Percentiles rank a stretch among this genome's conserved stretches.
phyloP scores from a whole-genome alignment of 1,140 invertebrate species.

The Latrodectus geometricus region DNA sequence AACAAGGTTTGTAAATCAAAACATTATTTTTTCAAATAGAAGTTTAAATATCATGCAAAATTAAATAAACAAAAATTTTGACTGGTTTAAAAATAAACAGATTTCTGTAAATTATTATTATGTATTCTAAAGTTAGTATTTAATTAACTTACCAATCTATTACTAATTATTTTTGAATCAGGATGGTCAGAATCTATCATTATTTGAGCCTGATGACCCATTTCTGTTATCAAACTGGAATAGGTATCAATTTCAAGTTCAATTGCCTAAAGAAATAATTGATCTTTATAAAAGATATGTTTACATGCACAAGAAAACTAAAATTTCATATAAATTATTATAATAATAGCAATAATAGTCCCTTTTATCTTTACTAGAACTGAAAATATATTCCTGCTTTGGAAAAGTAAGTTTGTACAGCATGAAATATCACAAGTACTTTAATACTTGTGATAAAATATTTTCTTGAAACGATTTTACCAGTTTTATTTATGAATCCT shows the following conservation, averaged over 20 bases:
- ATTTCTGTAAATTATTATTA: too few relatives aligned
- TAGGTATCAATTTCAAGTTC: constrained; percentile 95
- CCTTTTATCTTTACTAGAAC: too few relatives aligned
- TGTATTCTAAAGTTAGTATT: too few relatives aligned
- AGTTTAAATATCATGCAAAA: neutral
- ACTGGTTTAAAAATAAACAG: neutral
- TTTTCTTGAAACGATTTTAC: too few relatives aligned
- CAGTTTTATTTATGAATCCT: too few relatives aligned
- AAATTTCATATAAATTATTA: too few relatives aligned
- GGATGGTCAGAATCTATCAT: constrained; percentile 80
- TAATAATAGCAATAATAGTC: too few relatives aligned
- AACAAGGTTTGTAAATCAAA: neutral
- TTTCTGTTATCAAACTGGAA: constrained; percentile 89
- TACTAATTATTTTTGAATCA: constrained; percentile 82
- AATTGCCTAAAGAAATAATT: constrained; percentile 75
- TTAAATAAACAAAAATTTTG: neutral
- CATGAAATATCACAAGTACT: too few relatives aligned
- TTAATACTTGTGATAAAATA: too few relatives aligned
- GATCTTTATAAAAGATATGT: neutral
- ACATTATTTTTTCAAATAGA: neutral
- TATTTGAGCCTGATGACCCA: constrained; percentile 85
- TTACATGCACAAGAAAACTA: too few relatives aligned
- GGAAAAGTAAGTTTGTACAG: too few relatives aligned
- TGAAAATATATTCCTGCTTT: too few relatives aligned
- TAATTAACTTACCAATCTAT: constrained; percentile 75